phyloP scores from a whole-genome alignment of 2,113 vertebrate genomes.

The Nerophis lumbriciformis region DNA sequence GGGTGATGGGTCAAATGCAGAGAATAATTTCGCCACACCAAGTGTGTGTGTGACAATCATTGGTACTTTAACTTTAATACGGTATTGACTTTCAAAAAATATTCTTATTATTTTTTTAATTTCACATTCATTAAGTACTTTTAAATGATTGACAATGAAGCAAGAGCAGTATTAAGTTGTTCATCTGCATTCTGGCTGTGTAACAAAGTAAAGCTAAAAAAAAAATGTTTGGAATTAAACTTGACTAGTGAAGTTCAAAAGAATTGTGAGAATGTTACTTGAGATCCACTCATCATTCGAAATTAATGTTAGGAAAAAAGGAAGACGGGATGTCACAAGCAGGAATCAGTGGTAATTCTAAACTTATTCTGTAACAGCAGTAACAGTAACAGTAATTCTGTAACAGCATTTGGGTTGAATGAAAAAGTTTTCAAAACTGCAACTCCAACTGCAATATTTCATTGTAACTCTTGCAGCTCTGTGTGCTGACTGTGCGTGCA shows the following conservation, averaged over 20 bases:
- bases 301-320: slow-evolving; percentile 24
- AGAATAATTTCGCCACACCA: too few relatives aligned
- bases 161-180: background rate
- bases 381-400: too few relatives aligned
- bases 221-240: background rate
- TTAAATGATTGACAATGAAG: background rate
- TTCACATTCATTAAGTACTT: background rate
- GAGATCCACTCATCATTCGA: slow-evolving; percentile 15
- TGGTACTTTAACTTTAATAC: too few relatives aligned
- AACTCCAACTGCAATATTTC: background rate
- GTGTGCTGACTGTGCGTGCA: background rate
- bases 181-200: background rate
- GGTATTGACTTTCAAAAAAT: too few relatives aligned
- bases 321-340: background rate
- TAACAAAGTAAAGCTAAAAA: background rate
- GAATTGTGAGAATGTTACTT: background rate
- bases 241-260: background rate
- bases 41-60: too few relatives aligned
- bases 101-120: background rate
- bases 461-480: background rate
- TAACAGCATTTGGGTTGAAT: too few relatives aligned
- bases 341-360: too few relatives aligned
- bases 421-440: too few relatives aligned
- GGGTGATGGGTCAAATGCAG: too few relatives aligned
- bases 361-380: too few relatives aligned